Base-by-base conservation (phyloP, 30 jellyfish, hydroid and myxozoan genomes). In the Calvadosia cruxmelitensis region DNA sequence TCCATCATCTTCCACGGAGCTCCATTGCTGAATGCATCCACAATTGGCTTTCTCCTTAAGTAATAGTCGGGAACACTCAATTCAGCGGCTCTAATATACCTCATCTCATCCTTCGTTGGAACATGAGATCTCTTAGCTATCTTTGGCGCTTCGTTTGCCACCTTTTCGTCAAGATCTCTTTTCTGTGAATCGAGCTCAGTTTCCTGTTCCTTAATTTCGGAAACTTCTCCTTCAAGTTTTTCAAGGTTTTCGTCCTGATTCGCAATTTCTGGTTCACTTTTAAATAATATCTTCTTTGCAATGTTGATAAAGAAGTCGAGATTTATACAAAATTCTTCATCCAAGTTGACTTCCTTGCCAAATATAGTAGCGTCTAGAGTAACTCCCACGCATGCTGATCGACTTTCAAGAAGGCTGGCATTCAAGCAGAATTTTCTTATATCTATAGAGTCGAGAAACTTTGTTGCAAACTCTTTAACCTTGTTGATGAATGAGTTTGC, bases 1-100 rank as follows among this genome's bases (percentile, higher is more conserved):
- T 42, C 57, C 57, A 42, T 42, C 20, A 42, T 42, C 57, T 5
- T 5, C 57, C 57, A 42, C 57, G 57, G 57, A 42, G 57, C 57
- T 5, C 57, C 57, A 20, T 42, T 42, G 10, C 15, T 42, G 20
- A 5, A 42, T 10, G 57, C 57, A 42, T 20, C 20, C 57, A 42
- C 20, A 42, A 42, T 42, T 5, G 10, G 15, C 15, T 42, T 20
- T 5, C 20, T 42, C 20, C 20, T 42, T 10, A 42, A 5, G 57
- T 42, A 20, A 42, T 42, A 42, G 20, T 42, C 57, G 10, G 57
- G 57, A 42, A 42, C 57, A 42, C 15, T 5, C 20, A 20, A 42
- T 20, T 42, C 57, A 5, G 20, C 10, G 20, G 20, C 20, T 5
- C 20, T 42, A 5, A 42, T 5, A 10, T 5, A 10, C 20, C 57